A percentile compares a stretch with the other conserved stretches of the same genome.
Conservation (phyloP, 2,888 invertebrate genomes). For the Empis livida region DNA sequence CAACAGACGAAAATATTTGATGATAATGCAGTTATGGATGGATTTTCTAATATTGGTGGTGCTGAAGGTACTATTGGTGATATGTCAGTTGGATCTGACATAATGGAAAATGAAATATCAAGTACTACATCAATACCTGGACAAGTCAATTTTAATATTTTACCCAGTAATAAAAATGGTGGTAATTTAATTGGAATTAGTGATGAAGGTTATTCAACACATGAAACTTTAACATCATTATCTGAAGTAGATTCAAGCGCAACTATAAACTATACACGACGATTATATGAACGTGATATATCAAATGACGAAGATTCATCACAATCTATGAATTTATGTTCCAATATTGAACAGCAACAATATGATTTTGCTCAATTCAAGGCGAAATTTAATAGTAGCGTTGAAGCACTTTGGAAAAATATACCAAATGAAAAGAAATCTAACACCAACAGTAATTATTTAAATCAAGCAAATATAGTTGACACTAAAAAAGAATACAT, state of each 20-base stretch:
- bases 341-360: constrained; percentile 10
- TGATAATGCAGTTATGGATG: constrained; percentile 4
- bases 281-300: constrained; percentile 17
- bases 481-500: constrained; percentile 1
- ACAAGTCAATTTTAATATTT: not conserved
- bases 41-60: constrained; percentile 12
- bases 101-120: constrained; percentile 1
- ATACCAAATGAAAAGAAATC: constrained; percentile 16
- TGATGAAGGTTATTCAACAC: constrained; percentile 10
- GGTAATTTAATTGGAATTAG: not conserved
- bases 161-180: no score
- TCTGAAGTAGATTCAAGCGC: constrained; percentile 6
- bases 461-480: not conserved
- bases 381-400: constrained; percentile 52
- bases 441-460: constrained; percentile 17
- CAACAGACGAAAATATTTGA: constrained; percentile 1
- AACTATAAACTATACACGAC: constrained; percentile 9
- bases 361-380: constrained; percentile 25
- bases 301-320: constrained; percentile 12
- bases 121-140: not conserved
- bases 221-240: constrained; percentile 7
- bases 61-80: no score
- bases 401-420: constrained; percentile 53
- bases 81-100: constrained; percentile 2
- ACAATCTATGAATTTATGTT: constrained; percentile 1